These are phyloP conservation scores for Crotalus viridis DNA, from an alignment of 2,113 vertebrate genomes.

Conservation along the genomic window DNA sequence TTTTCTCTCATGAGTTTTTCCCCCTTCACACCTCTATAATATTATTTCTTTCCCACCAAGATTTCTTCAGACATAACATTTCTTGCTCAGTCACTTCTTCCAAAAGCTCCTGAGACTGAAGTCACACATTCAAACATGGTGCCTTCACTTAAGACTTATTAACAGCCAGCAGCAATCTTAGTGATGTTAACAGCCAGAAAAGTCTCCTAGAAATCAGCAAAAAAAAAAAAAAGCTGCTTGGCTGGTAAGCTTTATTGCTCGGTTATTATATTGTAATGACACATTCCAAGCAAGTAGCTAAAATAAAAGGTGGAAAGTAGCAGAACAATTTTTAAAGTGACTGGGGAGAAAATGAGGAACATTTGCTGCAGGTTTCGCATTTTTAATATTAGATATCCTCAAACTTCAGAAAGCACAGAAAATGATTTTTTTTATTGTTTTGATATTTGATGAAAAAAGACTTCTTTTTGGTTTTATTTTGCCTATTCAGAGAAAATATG, in stretches of 20 bases:
- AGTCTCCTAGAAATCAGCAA: neutral
- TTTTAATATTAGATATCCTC: neutral
- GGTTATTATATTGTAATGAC: neutral
- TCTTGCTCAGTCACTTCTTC: neutral
- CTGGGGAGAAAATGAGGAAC: neutral
- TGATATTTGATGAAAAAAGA: neutral
- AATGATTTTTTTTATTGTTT: neutral
- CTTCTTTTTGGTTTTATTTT: neutral
- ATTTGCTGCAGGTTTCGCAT: neutral
- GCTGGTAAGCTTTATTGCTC: neutral
- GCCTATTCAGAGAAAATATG: neutral
- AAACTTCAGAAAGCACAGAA: neutral
- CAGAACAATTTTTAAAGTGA: neutral
- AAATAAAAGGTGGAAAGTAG: neutral
- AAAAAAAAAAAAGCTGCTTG: neutral
- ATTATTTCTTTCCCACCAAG: neutral
- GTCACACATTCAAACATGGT: neutral
- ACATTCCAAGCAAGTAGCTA: neutral
- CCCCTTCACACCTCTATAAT: neutral
- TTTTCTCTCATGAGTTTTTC: neutral
- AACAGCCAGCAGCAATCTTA: neutral
- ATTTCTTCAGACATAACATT: neutral
- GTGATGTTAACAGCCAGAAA: neutral
- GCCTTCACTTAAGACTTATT: neutral
- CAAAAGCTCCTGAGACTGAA: neutral